Conservation (phyloP, 2,888 invertebrate species). For the Platycheirus albimanus region DNA sequence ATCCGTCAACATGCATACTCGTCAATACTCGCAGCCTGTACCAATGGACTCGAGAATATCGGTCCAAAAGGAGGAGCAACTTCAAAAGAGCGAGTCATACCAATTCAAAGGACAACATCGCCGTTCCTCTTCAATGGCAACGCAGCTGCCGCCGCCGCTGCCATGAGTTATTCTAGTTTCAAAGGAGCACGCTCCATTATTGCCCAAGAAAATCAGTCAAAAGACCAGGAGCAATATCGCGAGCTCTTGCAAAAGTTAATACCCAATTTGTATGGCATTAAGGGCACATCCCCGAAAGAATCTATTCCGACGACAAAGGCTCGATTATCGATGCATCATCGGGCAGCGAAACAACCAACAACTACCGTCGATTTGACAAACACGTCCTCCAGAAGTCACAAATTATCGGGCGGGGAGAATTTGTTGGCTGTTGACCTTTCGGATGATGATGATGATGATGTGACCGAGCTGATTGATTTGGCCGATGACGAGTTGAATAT, state of each 20-base stretch:
- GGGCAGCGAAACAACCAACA: conserved; percentile 24
- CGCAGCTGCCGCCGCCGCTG: too few species aligned
- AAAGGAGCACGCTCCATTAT: conserved; percentile 74
- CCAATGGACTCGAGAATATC: conserved; percentile 60
- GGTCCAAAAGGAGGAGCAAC: conserved; percentile 65
- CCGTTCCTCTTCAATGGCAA: conserved; percentile 48
- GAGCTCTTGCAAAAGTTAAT: conserved; percentile 72
- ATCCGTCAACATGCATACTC: conserved; percentile 55
- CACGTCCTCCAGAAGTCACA: conserved; percentile 34
- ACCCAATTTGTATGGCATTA: conserved; percentile 74
- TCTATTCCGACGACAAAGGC: conserved; percentile 10
- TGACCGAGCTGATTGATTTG: conserved; percentile 76
- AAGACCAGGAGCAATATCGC: conserved; percentile 76
- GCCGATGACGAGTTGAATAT: conserved; percentile 76
- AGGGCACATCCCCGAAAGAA: conserved; percentile 44
- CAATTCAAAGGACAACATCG: conserved; percentile 29
- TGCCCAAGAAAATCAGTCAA: conserved; percentile 75
- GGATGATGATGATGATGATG: conserved; percentile 76
- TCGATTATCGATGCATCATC: conserved; percentile 60
- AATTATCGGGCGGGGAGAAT: conserved; percentile 36
- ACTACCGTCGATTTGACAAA: conserved; percentile 34
- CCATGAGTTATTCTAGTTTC: background rate
- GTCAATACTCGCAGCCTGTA: conserved; percentile 72
- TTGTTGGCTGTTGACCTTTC: conserved; percentile 60
- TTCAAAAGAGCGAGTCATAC: conserved; percentile 44